Evolutionary conservation across 2,888 invertebrate genomes (phyloP), one percentile per base, ranked within the genome.

Genomic region (Anaspis maculata): DNA sequence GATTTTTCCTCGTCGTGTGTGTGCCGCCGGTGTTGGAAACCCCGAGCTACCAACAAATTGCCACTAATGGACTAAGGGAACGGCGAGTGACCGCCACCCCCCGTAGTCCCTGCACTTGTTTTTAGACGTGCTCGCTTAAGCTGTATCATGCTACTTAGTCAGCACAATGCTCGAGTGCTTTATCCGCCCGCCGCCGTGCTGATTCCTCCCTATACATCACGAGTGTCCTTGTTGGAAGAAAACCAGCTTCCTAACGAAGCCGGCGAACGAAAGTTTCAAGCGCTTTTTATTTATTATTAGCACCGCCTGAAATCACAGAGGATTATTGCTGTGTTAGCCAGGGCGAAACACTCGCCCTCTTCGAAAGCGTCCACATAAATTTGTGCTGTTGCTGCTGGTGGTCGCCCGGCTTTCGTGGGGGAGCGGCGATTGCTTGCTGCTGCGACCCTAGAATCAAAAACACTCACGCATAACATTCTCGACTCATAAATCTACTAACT

Each of bases 181-280:
- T 42, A 37, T 37, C 38, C 39, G 37, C 24, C 30, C n/a, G n/a
- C n/a, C n/a, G n/a, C n/a, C n/a, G n/a, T n/a, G 31, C 31, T 32
- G 41, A 48, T 46, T 45, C 48, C 42, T 41, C 39, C 29, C 28
- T 31, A 31, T 33, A 31, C 36, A 32, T 40, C 41, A 41, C 42
- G 41, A 48, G 48, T 44, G 49, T 42, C 49, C 46, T 49, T 49
- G 47, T 49, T 41, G 28, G 15, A n/a, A n/a, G n/a, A n/a, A n/a
- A n/a, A n/a, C n/a, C n/a, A n/a, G n/a, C n/a, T n/a, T n/a, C n/a
- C 19, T 19, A 19, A 19, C 19, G 19, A 19, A 19, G 19, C 19
- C 19, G 5, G 19, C n/a, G n/a, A n/a, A n/a, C n/a, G n/a, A n/a
- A n/a, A n/a, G n/a, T n/a, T n/a, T n/a, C n/a, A n/a, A n/a, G n/a